A percentile compares a stretch with the other conserved stretches of the same genome.
These are phyloP conservation scores for Taurulus bubalis DNA, from an alignment of 2,113 vertebrate species.

Conservation along the genomic window DNA sequence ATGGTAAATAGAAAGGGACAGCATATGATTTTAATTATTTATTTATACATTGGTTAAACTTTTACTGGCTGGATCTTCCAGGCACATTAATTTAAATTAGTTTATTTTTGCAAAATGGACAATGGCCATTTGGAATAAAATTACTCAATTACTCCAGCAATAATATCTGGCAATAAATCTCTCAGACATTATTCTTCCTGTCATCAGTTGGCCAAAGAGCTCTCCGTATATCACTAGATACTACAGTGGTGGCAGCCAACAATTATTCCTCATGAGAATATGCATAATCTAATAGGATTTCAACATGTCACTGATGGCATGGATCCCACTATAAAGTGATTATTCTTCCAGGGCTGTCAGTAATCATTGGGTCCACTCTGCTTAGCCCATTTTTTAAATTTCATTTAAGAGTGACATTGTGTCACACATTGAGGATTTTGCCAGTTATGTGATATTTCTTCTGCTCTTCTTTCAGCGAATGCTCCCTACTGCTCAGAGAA, in stretches of 20 bases:
- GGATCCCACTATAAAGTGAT: slow-evolving; percentile 44
- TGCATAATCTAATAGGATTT: slow-evolving; percentile 71
- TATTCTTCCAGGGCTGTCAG: slow-evolving; percentile 43
- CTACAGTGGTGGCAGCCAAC: slow-evolving; percentile 51
- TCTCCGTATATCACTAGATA: slow-evolving; percentile 53
- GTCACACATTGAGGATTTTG: not conserved
- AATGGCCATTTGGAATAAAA: slow-evolving; percentile 17
- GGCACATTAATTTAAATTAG: slow-evolving; percentile 25
- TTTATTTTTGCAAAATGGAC: slow-evolving; percentile 47
- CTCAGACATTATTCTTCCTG: slow-evolving; percentile 43
- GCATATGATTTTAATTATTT: not conserved
- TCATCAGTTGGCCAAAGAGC: slow-evolving; percentile 50
- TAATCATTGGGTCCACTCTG: slow-evolving; percentile 30
- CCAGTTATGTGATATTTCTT: not conserved
- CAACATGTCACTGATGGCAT: slow-evolving; percentile 65
- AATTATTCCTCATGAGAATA: slow-evolving; percentile 56
- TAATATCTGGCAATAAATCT: slow-evolving; percentile 49
- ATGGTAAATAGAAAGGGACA: not conserved
- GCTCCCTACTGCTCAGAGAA: slow-evolving; percentile 85
- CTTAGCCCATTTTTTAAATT: slow-evolving; percentile 17
- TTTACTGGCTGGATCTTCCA: slow-evolving; percentile 11
- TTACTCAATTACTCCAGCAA: slow-evolving; percentile 36
- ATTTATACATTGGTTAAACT: not conserved
- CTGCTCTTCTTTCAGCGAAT: slow-evolving; percentile 81
- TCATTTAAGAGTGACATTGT: slow-evolving; percentile 13